Evolutionary conservation across 2,797 vertebrate species (phyloP).

Genomic region (Sternarchorhynchus goeldii): DNA sequence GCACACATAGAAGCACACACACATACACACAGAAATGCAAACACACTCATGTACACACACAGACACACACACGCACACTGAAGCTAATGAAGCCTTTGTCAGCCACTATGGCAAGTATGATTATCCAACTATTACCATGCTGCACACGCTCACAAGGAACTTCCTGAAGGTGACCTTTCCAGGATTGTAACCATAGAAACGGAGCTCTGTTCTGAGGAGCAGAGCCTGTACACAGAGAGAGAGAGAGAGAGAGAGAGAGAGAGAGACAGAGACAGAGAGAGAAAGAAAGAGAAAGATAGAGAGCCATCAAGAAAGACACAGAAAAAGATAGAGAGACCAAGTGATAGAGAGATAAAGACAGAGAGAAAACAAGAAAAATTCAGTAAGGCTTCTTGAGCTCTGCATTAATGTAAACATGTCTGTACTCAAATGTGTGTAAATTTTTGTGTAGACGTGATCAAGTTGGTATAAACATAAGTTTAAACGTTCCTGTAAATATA

Average conservation of each 20-base stretch:
- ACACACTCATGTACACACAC: conserved; percentile 32
- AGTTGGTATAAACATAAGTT: not conserved
- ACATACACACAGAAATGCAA: conserved; percentile 27
- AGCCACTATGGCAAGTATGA: conserved; percentile 78
- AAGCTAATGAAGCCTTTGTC: conserved; percentile 77
- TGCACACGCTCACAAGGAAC: conserved; percentile 67
- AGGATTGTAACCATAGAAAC: conserved; percentile 77
- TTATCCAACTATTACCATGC: conserved; percentile 74
- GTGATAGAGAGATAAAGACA: not conserved
- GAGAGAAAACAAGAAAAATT: conserved; percentile 56
- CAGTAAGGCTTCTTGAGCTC: conserved; percentile 29
- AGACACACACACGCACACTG: conserved; percentile 27
- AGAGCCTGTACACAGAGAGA: conserved; percentile 58
- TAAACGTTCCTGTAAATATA: too few species aligned
- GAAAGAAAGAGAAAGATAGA: conserved; percentile 29
- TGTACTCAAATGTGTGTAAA: conserved; percentile 58
- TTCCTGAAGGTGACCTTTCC: conserved; percentile 85
- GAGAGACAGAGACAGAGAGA: conserved; percentile 40
- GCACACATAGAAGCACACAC: conserved; percentile 38
- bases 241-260: conserved; percentile 40
- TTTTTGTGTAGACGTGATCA: not conserved
- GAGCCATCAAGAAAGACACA: conserved; percentile 10
- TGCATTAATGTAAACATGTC: conserved; percentile 42
- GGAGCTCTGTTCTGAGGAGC: conserved; percentile 62
- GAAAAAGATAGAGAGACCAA: not conserved